A percentile compares a stretch with the other conserved stretches of the same genome.
These are phyloP conservation scores for Melanotaenia parkinsoni DNA, from an alignment of 2,797 vertebrate species.

Conservation along the genomic window DNA sequence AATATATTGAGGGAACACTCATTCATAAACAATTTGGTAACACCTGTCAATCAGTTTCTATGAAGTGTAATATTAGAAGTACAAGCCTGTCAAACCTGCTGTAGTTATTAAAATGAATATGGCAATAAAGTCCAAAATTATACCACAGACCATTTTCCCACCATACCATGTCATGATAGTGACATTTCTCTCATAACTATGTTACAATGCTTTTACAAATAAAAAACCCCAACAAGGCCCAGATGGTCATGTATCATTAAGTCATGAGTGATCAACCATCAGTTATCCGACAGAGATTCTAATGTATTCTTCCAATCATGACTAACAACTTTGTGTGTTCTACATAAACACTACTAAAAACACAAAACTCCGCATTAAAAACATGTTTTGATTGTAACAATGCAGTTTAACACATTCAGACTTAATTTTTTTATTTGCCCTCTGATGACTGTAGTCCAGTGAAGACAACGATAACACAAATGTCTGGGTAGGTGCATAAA, in stretches of 20 bases:
- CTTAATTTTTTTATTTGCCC: constrained; percentile 42
- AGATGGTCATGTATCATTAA: constrained; percentile 68
- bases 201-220: constrained; percentile 34
- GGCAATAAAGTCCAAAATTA: constrained; percentile 27
- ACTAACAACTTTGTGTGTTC: constrained; percentile 66
- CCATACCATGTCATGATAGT: constrained; percentile 46
- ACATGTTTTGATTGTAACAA: constrained; percentile 74
- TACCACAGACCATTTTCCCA: constrained; percentile 33
- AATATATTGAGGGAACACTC: constrained; percentile 52
- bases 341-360: constrained; percentile 72
- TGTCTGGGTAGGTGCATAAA: constrained; percentile 30
- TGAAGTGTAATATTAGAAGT: constrained; percentile 52
- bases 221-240: constrained; percentile 72
- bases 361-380: constrained; percentile 64
- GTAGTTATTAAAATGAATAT: constrained; percentile 35
- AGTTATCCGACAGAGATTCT: constrained; percentile 54
- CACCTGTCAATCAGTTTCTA: constrained; percentile 43
- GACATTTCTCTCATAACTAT: constrained; percentile 51
- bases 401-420: constrained; percentile 69
- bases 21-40: constrained; percentile 54
- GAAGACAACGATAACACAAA: constrained; percentile 44
- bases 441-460: constrained; percentile 39
- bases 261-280: constrained; percentile 55
- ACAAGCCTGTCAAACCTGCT: constrained; percentile 44
- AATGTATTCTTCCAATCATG: constrained; percentile 46